A percentile compares a stretch with the other conserved stretches of the same genome.
These are phyloP conservation scores for Staurois parvus DNA, from an alignment of 2,797 vertebrate species.

Conservation along the genomic window DNA sequence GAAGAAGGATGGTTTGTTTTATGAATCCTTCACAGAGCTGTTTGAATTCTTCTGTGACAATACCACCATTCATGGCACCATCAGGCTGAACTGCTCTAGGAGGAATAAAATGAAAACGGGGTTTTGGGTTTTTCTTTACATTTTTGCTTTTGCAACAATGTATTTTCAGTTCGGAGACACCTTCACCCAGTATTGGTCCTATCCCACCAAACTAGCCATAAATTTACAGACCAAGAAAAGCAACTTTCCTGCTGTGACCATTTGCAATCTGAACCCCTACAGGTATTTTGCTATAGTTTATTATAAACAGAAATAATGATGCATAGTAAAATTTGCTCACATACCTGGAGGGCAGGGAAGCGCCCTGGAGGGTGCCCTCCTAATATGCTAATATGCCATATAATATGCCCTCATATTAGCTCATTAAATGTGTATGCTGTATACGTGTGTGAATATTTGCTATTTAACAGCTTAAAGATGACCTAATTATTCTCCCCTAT, in stretches of 20 bases:
- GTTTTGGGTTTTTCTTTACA: constrained; percentile 71
- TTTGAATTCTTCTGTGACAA: constrained; percentile 77
- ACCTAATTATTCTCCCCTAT: too few species aligned
- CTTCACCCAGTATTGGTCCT: constrained; percentile 70
- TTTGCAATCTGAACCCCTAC: constrained; percentile 74
- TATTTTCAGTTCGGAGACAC: constrained; percentile 73
- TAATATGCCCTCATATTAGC: too few species aligned
- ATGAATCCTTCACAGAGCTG: constrained; percentile 71
- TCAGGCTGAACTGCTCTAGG: constrained; percentile 70
- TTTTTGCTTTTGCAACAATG: constrained; percentile 67
- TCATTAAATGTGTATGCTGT: background rate
- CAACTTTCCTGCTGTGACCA: constrained; percentile 72
- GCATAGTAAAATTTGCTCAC: background rate
- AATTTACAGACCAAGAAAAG: constrained; percentile 66
- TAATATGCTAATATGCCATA: too few species aligned
- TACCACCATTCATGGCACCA: constrained; percentile 72
- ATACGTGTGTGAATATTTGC: background rate
- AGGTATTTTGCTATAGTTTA: constrained; percentile 63
- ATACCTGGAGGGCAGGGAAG: background rate
- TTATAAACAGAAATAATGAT: background rate
- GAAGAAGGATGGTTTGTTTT: constrained; percentile 73
- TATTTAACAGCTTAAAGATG: too few species aligned
- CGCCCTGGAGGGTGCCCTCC: too few species aligned
- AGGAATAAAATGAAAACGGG: constrained; percentile 67
- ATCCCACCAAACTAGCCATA: constrained; percentile 66